Base-by-base conservation (phyloP, 2,113 vertebrate genomes). In the Sturnira hondurensis region DNA sequence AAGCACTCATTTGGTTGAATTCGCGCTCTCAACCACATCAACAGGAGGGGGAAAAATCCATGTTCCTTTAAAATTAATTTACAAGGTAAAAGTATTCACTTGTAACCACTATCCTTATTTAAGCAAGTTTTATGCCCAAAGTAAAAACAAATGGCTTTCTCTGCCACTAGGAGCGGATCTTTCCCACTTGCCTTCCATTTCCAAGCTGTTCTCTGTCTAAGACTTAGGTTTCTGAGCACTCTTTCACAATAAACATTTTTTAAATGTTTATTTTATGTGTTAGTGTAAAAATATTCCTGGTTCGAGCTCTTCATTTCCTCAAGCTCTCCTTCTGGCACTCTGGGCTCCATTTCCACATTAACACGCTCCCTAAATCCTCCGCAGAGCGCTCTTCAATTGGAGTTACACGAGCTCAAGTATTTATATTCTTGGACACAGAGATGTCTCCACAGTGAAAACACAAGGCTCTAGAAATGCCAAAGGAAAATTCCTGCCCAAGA, bases 241-340 rank as follows among this genome's bases (percentile, higher is more conserved):
- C 97, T 96, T 98, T 98, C 98, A 98, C 97, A 98, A 98, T 98
- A 98, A 98, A 98, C 97, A 98, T 98, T 98, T 97, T 98, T 26
- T 0, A 98, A 98, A 98, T 98, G 98, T 99, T 99, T 99, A 98
- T 98, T 98, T 98, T 98, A 98, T 97, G 96, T 98, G 98, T 98
- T 96, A 96, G 96, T 95, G 94, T 98, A 98, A 99, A 98, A 97
- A 96, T 98, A 98, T 98, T 98, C 98, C 97, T 94, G 96, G 96
- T 97, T 94, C 94, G 90, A 98, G 93, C 93, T 97, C 98, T 98
- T 95, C 94, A 97, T 98, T 98, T 98, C 97, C 97, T 97, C 98
- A 97, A 98, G 96, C 98, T 97, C 89, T 97, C 95, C 94, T 97
- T 94, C 93, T 98, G 98, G 98, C 97, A 98, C 97, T 87, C 50